Evolutionary conservation across 1,140 invertebrate species (phyloP).

Genomic region (Stratiolaelaps scimitus): DNA sequence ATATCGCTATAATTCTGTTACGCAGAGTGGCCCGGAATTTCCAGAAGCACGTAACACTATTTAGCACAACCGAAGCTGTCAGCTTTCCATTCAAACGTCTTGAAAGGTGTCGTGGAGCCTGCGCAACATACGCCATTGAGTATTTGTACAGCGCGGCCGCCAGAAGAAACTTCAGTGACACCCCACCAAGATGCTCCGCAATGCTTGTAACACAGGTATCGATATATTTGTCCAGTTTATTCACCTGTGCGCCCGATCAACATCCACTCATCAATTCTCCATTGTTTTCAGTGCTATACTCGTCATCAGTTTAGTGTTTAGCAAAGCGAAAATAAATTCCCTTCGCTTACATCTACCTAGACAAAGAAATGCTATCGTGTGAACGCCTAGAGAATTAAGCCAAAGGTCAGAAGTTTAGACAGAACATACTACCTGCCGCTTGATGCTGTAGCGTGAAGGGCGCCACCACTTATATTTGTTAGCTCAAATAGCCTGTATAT

Average conservation of each 20-base stretch:
- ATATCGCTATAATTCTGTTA: neutral
- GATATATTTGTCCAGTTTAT: neutral
- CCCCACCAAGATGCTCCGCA: neutral
- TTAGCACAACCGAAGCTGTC: neutral
- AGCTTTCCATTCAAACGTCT: constrained; percentile 16
- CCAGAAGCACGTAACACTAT: constrained; percentile 5
- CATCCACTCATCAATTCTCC: no score
- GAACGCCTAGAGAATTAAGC: no score
- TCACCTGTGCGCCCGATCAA: no score
- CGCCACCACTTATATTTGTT: neutral
- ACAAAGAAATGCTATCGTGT: no score
- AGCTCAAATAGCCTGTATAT: neutral
- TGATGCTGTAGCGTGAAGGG: neutral
- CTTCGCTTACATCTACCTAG: neutral
- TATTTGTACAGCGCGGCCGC: constrained; percentile 5
- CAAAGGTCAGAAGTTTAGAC: no score
- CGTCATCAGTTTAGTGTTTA: neutral
- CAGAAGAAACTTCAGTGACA: neutral
- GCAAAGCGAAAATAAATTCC: neutral
- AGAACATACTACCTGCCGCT: neutral
- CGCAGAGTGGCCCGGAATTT: constrained; percentile 14
- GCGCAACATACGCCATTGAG: neutral
- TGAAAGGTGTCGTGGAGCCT: constrained; percentile 8
- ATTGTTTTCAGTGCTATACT: no score
- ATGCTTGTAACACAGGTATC: neutral